phyloP scores from a whole-genome alignment of 2,888 invertebrate genomes.

The Drosophila subsilvestris region DNA sequence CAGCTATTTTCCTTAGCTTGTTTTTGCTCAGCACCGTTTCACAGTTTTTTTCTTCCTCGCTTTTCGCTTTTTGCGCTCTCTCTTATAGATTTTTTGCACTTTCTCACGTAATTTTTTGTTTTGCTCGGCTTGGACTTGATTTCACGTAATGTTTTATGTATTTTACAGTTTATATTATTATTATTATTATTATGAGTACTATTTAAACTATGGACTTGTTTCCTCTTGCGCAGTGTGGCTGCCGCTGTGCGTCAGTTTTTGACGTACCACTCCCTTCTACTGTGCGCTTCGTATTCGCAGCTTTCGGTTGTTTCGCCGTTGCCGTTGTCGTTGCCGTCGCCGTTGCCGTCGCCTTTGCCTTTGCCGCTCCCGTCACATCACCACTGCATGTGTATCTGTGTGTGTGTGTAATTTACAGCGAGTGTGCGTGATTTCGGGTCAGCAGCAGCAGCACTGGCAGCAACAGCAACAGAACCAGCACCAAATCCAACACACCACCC shows the following conservation, averaged over 20 bases:
- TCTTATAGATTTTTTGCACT: conserved; percentile 39
- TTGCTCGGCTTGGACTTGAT: conserved; percentile 15
- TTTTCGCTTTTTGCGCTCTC: conserved; percentile 24
- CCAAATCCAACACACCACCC: conserved; percentile 32
- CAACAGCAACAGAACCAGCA: conserved; percentile 32
- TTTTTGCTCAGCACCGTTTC: conserved; percentile 31
- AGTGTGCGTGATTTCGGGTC: conserved; percentile 77
- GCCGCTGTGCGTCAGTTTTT: conserved; percentile 85
- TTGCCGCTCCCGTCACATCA: conserved; percentile 62
- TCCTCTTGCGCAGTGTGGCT: conserved; percentile 45
- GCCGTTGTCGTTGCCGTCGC: conserved; percentile 36
- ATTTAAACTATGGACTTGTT: conserved; percentile 70
- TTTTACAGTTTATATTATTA: conserved; percentile 47
- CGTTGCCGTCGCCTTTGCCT: conserved; percentile 48
- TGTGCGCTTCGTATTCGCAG: conserved; percentile 70
- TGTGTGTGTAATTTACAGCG: conserved; percentile 78
- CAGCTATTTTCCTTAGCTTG: conserved; percentile 33
- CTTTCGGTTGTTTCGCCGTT: conserved; percentile 45
- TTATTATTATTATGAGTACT: conserved; percentile 35
- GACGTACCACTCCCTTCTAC: conserved; percentile 85
- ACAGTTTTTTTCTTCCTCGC: conserved; percentile 12
- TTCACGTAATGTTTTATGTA: conserved; percentile 35
- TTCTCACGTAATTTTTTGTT: conserved; percentile 27
- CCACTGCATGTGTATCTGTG: conserved; percentile 35
- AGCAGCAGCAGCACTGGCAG: conserved; percentile 49